Evolutionary conservation across 1,140 invertebrate species (phyloP).

Genomic region (Ericerus pela): DNA sequence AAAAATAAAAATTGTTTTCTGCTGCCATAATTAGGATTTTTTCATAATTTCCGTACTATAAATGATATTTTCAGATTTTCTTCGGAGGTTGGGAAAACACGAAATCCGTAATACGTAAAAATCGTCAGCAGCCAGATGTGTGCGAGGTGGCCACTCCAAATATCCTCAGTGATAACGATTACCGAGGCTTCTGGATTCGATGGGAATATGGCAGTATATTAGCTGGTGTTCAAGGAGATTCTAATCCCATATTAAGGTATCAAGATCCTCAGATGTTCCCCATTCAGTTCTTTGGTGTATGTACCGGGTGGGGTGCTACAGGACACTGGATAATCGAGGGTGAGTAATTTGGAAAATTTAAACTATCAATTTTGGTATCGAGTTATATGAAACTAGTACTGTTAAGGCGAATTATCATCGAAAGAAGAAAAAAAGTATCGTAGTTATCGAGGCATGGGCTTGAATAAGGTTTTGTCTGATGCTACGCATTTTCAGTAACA

Average conservation of each 20-base stretch:
- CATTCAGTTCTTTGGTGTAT: slow-evolving; percentile 57
- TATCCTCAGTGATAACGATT: slow-evolving; percentile 50
- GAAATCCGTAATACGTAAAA: slow-evolving; percentile 67
- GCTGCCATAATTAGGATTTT: too few relatives aligned
- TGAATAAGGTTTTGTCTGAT: too few relatives aligned
- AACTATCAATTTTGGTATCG: background rate
- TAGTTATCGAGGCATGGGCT: too few relatives aligned
- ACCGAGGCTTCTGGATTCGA: slow-evolving; percentile 66
- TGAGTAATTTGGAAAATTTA: slow-evolving; percentile 24
- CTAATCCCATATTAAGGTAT: slow-evolving; percentile 51
- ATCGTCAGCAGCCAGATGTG: slow-evolving; percentile 60
- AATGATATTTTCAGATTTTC: slow-evolving; percentile 52
- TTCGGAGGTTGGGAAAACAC: slow-evolving; percentile 69
- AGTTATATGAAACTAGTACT: background rate
- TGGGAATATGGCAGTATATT: slow-evolving; percentile 50
- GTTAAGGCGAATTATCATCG: too few relatives aligned
- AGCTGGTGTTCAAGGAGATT: slow-evolving; percentile 51
- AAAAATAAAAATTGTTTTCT: too few relatives aligned
- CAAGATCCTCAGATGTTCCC: slow-evolving; percentile 49
- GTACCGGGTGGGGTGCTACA: slow-evolving; percentile 67
- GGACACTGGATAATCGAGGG: slow-evolving; percentile 73
- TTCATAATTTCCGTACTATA: too few relatives aligned
- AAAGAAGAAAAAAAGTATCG: too few relatives aligned
- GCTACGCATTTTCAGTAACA: too few relatives aligned
- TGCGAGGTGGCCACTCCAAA: slow-evolving; percentile 51